Conservation (phyloP, 2,797 vertebrate species). For the Gallinago nigripennis region DNA sequence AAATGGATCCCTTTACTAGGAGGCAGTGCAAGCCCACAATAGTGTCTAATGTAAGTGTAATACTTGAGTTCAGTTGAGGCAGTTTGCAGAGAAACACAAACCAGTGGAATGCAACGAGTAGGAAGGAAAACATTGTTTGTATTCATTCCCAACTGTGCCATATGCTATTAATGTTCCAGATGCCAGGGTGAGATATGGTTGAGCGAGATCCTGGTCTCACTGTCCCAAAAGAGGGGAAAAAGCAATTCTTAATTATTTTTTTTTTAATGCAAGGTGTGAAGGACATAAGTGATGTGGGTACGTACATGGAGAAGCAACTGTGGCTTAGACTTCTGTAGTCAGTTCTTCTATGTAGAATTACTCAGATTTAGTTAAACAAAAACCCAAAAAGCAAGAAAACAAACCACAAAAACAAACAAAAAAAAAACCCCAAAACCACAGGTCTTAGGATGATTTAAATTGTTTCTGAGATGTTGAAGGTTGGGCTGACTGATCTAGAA, state of each 20-base stretch:
- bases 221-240: not conserved
- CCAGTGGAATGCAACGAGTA: not conserved
- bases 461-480: not conserved
- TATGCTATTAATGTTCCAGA: not conserved
- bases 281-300: not conserved
- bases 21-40: slow-evolving; percentile 99
- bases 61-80: not conserved
- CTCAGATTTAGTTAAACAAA: not conserved
- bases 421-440: not conserved
- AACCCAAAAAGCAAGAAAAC: not conserved
- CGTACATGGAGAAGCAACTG: not conserved
- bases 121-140: not conserved
- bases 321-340: not conserved
- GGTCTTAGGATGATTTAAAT: not conserved
- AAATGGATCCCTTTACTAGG: slow-evolving; percentile 98
- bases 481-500: not conserved
- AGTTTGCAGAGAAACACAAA: not conserved
- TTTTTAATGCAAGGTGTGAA: not conserved
- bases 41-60: slow-evolving; percentile 92
- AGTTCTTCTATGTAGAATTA: not conserved
- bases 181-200: not conserved
- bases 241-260: not conserved
- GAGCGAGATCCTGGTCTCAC: not conserved
- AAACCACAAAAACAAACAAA: no score
- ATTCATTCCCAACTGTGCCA: not conserved